These are phyloP conservation scores for Aplocera efformata DNA, from an alignment of 2,888 invertebrate genomes.

Conservation along the genomic window DNA sequence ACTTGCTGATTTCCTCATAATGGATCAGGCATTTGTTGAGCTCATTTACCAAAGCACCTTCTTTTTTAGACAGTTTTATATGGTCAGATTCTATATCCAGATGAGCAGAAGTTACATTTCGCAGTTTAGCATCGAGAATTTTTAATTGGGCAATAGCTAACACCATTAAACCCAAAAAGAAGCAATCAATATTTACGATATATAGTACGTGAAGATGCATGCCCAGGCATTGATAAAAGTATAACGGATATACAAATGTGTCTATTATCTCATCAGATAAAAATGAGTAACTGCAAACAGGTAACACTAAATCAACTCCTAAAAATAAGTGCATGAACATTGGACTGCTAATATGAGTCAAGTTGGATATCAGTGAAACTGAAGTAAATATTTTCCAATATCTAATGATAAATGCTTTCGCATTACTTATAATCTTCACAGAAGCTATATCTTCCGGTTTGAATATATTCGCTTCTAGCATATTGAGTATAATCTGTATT, in stretches of 20 bases:
- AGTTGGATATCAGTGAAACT: conserved; percentile 37
- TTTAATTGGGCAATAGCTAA: not conserved
- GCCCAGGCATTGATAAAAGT: conserved; percentile 49
- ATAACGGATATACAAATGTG: conserved; percentile 44
- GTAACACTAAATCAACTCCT: conserved; percentile 34
- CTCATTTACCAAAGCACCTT: conserved; percentile 27
- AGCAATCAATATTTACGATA: conserved; percentile 50
- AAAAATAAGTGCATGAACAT: conserved; percentile 40
- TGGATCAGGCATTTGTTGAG: conserved; percentile 47
- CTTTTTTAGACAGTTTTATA: conserved; percentile 5
- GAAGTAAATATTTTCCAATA: conserved; percentile 46
- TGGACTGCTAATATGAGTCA: conserved; percentile 36
- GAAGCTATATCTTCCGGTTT: conserved; percentile 38
- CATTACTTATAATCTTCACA: conserved; percentile 34
- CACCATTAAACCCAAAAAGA: conserved; percentile 40
- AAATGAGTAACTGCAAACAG: conserved; percentile 50
- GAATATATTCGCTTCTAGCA: conserved; percentile 49
- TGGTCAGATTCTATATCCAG: conserved; percentile 4
- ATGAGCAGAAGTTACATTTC: conserved; percentile 35
- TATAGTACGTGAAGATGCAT: conserved; percentile 48
- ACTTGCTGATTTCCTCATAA: conserved; percentile 47
- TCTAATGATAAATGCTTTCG: conserved; percentile 41
- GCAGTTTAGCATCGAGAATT: conserved; percentile 43
- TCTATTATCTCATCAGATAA: conserved; percentile 38
- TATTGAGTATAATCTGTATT: conserved; percentile 37